Evolutionary conservation across 2,113 vertebrate genomes (phyloP).

Genomic region (Odontophorus gujanensis): DNA sequence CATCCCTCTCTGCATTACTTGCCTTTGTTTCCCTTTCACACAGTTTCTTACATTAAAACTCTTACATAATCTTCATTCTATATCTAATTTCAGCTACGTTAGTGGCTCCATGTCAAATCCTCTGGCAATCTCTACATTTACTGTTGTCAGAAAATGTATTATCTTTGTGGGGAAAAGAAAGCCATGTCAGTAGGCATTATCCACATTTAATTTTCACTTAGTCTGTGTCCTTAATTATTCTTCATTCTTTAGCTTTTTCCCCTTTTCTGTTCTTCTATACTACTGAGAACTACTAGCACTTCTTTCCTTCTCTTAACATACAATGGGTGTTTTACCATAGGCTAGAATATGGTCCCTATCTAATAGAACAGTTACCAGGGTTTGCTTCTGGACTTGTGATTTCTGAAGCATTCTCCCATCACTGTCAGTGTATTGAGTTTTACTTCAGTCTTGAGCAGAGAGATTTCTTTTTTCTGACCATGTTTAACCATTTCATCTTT

Average conservation of each 20-base stretch:
- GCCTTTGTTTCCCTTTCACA: background rate
- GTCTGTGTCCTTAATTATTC: background rate
- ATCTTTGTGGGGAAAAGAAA: background rate
- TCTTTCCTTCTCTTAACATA: background rate
- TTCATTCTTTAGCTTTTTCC: background rate
- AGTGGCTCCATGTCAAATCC: background rate
- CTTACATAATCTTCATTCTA: background rate
- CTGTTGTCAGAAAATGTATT: background rate
- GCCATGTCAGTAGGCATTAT: background rate
- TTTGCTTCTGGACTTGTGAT: background rate
- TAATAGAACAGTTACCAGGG: background rate
- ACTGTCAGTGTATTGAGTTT: background rate
- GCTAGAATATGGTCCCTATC: background rate
- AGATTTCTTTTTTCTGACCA: background rate
- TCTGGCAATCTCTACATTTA: background rate
- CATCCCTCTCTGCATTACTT: background rate
- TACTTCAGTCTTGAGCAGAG: background rate
- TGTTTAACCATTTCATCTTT: conserved; percentile 18
- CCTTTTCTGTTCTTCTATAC: rapidly evolving
- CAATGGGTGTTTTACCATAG: background rate
- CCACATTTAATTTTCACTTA: background rate
- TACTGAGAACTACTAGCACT: background rate
- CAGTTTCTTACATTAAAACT: background rate
- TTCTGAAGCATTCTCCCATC: background rate
- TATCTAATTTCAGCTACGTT: background rate